These are phyloP conservation scores for Pseudococcus viburni DNA, from an alignment of 2,888 invertebrate species.

Conservation along the genomic window DNA sequence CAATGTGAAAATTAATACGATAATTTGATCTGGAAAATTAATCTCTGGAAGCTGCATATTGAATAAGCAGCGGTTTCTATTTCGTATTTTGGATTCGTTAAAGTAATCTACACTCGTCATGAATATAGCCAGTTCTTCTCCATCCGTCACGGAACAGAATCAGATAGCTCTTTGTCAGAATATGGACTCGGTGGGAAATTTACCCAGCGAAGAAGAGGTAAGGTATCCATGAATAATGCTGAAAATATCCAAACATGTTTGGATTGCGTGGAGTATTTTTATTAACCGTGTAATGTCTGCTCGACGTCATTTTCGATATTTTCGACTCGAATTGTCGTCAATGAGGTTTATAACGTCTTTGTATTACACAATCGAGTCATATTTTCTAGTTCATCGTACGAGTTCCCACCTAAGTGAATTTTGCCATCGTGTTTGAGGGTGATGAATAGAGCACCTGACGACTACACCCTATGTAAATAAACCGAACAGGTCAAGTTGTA, in stretches of 20 bases:
- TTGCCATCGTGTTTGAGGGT: background rate
- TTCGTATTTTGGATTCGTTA: background rate
- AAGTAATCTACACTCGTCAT: slow-evolving; percentile 37
- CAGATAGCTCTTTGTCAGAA: slow-evolving; percentile 63
- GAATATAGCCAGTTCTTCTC: slow-evolving; percentile 62
- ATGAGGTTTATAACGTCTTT: too few species aligned
- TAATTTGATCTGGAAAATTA: too few species aligned
- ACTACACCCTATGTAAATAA: slow-evolving; percentile 1
- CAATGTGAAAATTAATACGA: too few species aligned
- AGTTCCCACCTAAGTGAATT: too few species aligned
- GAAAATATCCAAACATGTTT: background rate
- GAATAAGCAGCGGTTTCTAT: background rate
- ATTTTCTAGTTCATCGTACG: too few species aligned
- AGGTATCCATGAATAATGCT: slow-evolving; percentile 23
- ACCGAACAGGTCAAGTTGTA: background rate
- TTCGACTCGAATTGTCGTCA: too few species aligned
- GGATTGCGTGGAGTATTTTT: background rate
- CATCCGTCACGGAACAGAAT: slow-evolving; percentile 63
- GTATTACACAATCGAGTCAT: too few species aligned
- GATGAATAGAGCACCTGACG: background rate
- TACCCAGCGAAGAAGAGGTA: slow-evolving; percentile 66
- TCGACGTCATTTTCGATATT: too few species aligned
- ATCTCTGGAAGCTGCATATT: background rate
- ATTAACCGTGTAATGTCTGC: slow-evolving; percentile 7
- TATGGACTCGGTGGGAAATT: slow-evolving; percentile 63